Percentiles rank a stretch among this genome's conserved stretches.
These are phyloP conservation scores for Strigops habroptila DNA, from an alignment of 2,113 vertebrate species.

Conservation along the genomic window DNA sequence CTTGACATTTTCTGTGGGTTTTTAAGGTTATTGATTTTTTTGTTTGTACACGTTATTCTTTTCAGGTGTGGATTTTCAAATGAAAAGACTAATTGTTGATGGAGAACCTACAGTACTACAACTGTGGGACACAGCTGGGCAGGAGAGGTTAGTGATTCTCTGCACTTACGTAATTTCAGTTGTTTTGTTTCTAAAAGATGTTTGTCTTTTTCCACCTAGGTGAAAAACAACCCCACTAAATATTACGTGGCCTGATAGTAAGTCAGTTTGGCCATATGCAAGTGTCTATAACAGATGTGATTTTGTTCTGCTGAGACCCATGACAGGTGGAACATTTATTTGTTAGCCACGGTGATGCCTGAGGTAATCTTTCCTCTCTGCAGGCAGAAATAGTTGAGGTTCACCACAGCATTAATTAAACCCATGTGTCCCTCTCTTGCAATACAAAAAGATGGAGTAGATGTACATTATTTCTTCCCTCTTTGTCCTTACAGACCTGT, in stretches of 20 bases:
- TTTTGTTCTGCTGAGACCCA: not conserved
- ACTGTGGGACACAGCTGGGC: constrained; percentile 94
- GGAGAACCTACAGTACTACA: constrained; percentile 89
- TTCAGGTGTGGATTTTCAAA: constrained; percentile 94
- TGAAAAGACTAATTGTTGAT: constrained; percentile 93
- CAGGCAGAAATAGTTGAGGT: not conserved
- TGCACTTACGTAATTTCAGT: not conserved
- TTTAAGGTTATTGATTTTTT: not conserved
- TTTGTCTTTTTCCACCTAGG: not conserved
- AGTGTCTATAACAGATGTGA: not conserved
- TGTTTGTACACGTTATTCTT: not conserved
- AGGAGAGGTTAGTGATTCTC: constrained; percentile 84
- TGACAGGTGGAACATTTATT: not conserved
- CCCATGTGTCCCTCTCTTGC: rapidly evolving
- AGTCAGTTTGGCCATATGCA: not conserved
- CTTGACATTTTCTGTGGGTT: not conserved
- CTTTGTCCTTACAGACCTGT: not conserved
- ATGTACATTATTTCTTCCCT: not conserved
- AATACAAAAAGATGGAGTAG: not conserved
- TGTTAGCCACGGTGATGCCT: not conserved
- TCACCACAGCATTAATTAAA: not conserved
- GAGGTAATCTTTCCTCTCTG: not conserved
- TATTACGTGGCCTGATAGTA: not conserved
- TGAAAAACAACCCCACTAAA: not conserved
- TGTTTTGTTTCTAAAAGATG: not conserved